A percentile compares a stretch with the other conserved stretches of the same genome.
These are phyloP conservation scores for Diceros bicornis DNA, from an alignment of 2,797 vertebrate species.

Conservation along the genomic window DNA sequence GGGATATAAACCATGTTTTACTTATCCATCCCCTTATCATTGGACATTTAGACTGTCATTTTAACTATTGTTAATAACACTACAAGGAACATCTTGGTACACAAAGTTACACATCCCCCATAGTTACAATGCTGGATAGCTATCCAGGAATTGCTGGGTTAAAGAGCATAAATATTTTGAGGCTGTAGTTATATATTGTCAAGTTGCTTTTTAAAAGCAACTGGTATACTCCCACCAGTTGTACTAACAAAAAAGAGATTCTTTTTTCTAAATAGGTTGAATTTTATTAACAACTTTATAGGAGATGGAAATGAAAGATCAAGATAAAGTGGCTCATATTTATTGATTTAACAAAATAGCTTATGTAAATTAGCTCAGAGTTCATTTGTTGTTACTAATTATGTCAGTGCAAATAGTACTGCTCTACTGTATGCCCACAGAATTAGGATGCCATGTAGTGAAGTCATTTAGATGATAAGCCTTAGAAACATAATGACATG, in stretches of 20 bases:
- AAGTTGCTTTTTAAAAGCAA: neutral
- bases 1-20: neutral
- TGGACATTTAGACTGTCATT: neutral
- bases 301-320: conserved; percentile 33
- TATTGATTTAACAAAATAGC: neutral
- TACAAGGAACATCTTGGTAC: neutral
- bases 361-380: neutral
- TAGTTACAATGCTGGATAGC: neutral
- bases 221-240: neutral
- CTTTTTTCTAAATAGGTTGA: neutral
- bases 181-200: neutral
- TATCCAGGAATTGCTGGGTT: neutral
- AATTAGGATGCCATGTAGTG: neutral
- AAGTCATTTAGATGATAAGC: neutral
- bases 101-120: neutral
- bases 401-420: neutral
- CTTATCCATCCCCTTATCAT: neutral
- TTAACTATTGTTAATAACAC: neutral
- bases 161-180: neutral
- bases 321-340: conserved; percentile 25
- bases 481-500: neutral
- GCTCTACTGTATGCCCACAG: neutral
- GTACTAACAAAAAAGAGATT: neutral
- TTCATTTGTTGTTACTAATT: conserved; percentile 26
- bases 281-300: conserved; percentile 58